Base-by-base conservation (phyloP, 2,797 vertebrate species). In the Phataginus tricuspis region DNA sequence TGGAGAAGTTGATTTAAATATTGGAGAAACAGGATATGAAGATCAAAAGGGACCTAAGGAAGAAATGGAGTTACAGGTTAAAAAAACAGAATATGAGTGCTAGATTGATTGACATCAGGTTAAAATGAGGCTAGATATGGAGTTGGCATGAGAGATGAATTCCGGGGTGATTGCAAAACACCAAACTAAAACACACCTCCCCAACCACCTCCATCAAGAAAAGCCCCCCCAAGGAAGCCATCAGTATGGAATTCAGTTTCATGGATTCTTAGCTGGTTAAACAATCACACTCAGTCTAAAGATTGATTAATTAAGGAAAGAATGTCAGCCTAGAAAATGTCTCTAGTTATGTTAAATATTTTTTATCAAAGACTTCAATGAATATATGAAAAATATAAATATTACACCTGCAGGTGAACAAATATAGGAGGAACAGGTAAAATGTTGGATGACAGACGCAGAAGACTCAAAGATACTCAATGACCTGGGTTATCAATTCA, bases 191-290 rank as follows among this genome's bases (percentile, higher is more conserved):
- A 5, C 29, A 74, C 6, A 21, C 6, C 25, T 49, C 15, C 13
- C 16, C 25, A 66, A 39, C 64, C 2, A 12, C 34, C 16, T 2
- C 45, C 10, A 12, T 45, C 45, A 11, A 42, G 86, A 37, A 57
- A 59, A 63, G 3, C 0, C 15, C 11, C 51, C 31, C 77, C n/a
- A 75, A 85, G 42, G 29, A 72, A 93, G 13, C 51, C 25, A 23
- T 68, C 19, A 31, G 39, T 78, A 64, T 19, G n/a, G 85, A 94
- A 90, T 53, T 71, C 27, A 69, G 57, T 64, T 86, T 45, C 45
- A 63, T 90, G 57, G 25, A 45, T 77, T 96, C 39, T 90, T 78
- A 63, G 55, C 66, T 85, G 42, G 64, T 66, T 87, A 74, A 87
- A 91, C 7, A 96, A 14, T 9, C 18, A 85, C 23, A 71, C 7